Evolutionary conservation across 2,888 invertebrate species (phyloP).

Genomic region (Aricia artaxerxes): DNA sequence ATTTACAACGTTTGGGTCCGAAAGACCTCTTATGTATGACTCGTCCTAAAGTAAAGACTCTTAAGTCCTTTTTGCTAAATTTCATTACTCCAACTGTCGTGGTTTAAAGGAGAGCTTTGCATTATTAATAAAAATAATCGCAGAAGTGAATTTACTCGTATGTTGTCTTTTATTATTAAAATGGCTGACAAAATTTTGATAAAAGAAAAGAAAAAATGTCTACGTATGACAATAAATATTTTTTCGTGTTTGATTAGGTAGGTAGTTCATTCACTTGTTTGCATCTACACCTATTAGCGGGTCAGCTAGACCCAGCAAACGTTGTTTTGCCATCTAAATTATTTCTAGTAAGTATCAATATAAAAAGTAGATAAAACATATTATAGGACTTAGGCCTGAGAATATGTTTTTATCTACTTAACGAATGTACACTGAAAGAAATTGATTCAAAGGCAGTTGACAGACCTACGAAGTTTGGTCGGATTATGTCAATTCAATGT

Average conservation of each 20-base stretch:
- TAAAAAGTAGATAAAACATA: no score
- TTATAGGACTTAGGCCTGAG: no score
- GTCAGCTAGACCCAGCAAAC: no score
- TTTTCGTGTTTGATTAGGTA: neutral
- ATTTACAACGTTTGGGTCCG: neutral
- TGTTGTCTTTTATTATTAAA: neutral
- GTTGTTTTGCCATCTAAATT: no score
- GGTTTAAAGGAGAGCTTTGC: neutral
- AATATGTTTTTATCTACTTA: no score
- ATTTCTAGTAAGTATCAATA: no score
- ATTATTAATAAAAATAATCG: neutral
- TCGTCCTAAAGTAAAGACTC: slow-evolving; percentile 4
- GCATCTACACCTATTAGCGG: no score
- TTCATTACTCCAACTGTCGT: neutral
- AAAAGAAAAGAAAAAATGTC: neutral
- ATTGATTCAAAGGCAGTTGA: no score
- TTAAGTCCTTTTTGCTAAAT: neutral
- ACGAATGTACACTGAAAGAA: no score
- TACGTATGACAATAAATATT: neutral
- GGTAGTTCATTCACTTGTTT: neutral
- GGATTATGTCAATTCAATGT: no score
- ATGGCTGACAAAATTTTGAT: neutral
- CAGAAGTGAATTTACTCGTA: neutral
- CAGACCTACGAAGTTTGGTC: no score
- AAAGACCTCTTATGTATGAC: neutral